Percentiles rank a stretch among this genome's conserved stretches.
phyloP scores from a whole-genome alignment of 2,797 vertebrate genomes.

The Hydrolagus colliei region DNA sequence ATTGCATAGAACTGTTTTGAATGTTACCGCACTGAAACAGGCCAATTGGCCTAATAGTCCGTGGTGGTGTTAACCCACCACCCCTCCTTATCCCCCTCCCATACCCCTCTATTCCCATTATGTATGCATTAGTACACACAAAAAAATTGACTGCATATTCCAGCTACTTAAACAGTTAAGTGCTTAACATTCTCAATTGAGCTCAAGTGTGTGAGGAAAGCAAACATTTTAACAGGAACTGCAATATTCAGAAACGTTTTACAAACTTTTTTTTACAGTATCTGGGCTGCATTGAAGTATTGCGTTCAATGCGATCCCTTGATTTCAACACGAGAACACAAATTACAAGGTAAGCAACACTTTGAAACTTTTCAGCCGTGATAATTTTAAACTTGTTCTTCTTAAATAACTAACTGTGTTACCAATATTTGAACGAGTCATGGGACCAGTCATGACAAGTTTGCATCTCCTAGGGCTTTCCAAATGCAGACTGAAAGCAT shows the following conservation, averaged over 20 bases:
- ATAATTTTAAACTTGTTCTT: not conserved
- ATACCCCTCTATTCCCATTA: too few species aligned
- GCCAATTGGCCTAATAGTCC: too few species aligned
- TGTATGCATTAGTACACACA: too few species aligned
- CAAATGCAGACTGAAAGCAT: not conserved
- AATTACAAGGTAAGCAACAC: conserved; percentile 79
- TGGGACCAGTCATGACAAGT: not conserved
- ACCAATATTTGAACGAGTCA: not conserved
- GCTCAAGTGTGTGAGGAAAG: not conserved
- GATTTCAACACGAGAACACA: conserved; percentile 94
- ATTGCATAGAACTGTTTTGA: too few species aligned
- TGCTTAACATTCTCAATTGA: not conserved
- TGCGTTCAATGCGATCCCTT: conserved; percentile 92
- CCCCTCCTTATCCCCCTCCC: too few species aligned
- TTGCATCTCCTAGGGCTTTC: not conserved
- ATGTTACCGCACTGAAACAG: too few species aligned
- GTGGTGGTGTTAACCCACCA: too few species aligned
- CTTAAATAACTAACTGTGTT: not conserved
- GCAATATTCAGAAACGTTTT: not conserved
- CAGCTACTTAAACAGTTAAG: not conserved
- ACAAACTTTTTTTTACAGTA: conserved; percentile 65
- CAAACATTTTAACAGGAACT: not conserved
- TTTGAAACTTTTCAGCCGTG: conserved; percentile 1
- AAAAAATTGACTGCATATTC: not conserved
- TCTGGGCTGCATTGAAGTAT: conserved; percentile 92